These are phyloP conservation scores for Malurus splendens DNA, from an alignment of 2,797 vertebrate species.

Conservation along the genomic window DNA sequence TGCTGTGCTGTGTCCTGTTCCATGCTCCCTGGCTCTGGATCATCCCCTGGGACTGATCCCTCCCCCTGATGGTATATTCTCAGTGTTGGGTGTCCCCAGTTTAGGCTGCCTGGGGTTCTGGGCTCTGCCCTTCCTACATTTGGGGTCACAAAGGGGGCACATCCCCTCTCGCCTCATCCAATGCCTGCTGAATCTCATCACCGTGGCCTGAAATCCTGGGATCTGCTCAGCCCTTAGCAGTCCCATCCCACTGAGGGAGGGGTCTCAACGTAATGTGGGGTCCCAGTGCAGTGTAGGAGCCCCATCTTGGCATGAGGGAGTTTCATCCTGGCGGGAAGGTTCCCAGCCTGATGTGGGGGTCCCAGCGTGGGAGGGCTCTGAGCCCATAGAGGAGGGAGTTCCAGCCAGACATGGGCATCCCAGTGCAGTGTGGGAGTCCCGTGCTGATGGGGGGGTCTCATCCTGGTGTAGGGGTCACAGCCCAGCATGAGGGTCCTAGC, in stretches of 20 bases:
- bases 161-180: not conserved
- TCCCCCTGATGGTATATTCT: fast-evolving
- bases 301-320: not conserved
- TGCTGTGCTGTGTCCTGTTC: not conserved
- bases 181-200: fast-evolving
- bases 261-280: not conserved
- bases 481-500: not conserved
- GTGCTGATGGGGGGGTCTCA: too few species aligned
- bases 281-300: not conserved
- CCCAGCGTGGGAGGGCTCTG: not conserved
- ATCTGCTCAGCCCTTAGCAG: not conserved
- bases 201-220: not conserved
- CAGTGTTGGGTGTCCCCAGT: fast-evolving
- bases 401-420: not conserved
- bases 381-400: not conserved
- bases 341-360: not conserved
- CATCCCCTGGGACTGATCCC: too few species aligned
- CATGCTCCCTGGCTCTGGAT: not conserved
- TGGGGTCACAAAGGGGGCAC: not conserved
- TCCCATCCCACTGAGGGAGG: fast-evolving
- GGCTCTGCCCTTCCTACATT: not conserved
- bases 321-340: not conserved
- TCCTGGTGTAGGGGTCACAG: not conserved
- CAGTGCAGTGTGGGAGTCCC: not conserved
- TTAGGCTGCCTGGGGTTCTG: not conserved